phyloP scores from a whole-genome alignment of 2,888 invertebrate species.

The Anarsia innoxiella region DNA sequence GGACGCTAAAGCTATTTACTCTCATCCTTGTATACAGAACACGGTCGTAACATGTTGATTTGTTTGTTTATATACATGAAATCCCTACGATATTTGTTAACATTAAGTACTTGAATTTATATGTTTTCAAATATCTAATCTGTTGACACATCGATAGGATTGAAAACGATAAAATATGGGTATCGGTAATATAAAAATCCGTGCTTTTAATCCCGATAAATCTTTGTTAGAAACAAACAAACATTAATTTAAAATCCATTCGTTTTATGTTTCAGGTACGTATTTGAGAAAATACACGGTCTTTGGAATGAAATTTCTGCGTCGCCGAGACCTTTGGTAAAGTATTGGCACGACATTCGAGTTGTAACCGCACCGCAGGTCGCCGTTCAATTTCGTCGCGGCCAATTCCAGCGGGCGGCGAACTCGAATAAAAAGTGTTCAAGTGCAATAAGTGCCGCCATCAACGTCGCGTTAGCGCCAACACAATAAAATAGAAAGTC shows the following conservation, averaged over 20 bases:
- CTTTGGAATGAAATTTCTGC: slow-evolving; percentile 7
- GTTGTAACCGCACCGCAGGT: slow-evolving; percentile 28
- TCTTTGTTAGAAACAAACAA: neutral
- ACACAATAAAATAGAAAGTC: slow-evolving; percentile 71
- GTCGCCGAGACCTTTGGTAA: slow-evolving; percentile 18
- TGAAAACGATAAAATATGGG: slow-evolving; percentile 7
- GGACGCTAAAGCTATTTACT: slow-evolving; percentile 35
- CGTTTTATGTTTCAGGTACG: slow-evolving; percentile 46
- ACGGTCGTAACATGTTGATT: slow-evolving; percentile 30
- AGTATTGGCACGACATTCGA: slow-evolving; percentile 25
- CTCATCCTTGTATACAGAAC: slow-evolving; percentile 33
- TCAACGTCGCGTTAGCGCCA: slow-evolving; percentile 66
- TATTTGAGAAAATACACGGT: slow-evolving; percentile 13
- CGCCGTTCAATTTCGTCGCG: slow-evolving; percentile 43
- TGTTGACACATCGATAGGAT: slow-evolving; percentile 4
- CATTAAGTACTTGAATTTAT: slow-evolving; percentile 11
- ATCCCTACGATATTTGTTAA: slow-evolving; percentile 11
- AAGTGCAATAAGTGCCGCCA: slow-evolving; percentile 68
- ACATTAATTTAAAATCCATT: slow-evolving; percentile 10
- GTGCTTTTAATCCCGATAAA: neutral
- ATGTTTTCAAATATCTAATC: slow-evolving; percentile 10
- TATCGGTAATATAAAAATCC: slow-evolving; percentile 1
- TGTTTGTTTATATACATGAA: slow-evolving; percentile 33
- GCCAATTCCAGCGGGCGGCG: slow-evolving; percentile 38
- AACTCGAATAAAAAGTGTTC: slow-evolving; percentile 48